Base-by-base conservation (phyloP, 2,113 vertebrate species). In the Leptobrachium ailaonicum region DNA sequence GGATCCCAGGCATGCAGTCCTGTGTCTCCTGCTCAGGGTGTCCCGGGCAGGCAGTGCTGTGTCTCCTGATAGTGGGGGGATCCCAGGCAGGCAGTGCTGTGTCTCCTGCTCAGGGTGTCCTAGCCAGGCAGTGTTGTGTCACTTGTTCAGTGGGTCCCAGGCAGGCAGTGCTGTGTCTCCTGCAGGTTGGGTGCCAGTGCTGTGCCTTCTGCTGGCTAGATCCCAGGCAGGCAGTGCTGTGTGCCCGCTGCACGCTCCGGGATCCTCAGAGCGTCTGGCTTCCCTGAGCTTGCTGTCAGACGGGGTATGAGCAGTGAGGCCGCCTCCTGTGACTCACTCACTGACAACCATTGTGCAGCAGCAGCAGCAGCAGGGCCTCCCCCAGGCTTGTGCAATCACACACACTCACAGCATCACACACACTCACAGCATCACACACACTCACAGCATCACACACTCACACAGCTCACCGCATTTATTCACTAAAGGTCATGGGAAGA, bases 301-400 rank as follows among this genome's bases (percentile, higher is more conserved):
- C 77, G 7, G 42, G 8, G n/a, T 78, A 71, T 41, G 6, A 13
- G 41, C 41, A 41, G 1, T 9, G 32, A 1, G 2, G 11, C 63
- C 75, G 41, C 75, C 63, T 44, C 62, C 64, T 42, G 20, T 44
- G 40, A 32, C 53, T 20, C 20, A 63, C 54, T 64, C 58, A 32
- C 20, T 32, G 20, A 32, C 20, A 32, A 32, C 20, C 20, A 32
- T 32, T 32, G 20, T 32, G 20, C 20, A 32, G 20, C 20, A 32
- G 20, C 20, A 32, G 20, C 20, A 32, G 20, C 20, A 32, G 20
- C 20, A 9, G 67, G 63, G 4, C 50, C 77, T 1, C 77, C 44
- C 14, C 77, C 69, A 11, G 69, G 56, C 41, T 71, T 78, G 76
- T 78, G 76, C 76, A 78, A 70, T 43, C 62, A 75, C 50, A 64